phyloP scores from a whole-genome alignment of 2,888 invertebrate species.

The Mongoloraphidia duomilia region DNA sequence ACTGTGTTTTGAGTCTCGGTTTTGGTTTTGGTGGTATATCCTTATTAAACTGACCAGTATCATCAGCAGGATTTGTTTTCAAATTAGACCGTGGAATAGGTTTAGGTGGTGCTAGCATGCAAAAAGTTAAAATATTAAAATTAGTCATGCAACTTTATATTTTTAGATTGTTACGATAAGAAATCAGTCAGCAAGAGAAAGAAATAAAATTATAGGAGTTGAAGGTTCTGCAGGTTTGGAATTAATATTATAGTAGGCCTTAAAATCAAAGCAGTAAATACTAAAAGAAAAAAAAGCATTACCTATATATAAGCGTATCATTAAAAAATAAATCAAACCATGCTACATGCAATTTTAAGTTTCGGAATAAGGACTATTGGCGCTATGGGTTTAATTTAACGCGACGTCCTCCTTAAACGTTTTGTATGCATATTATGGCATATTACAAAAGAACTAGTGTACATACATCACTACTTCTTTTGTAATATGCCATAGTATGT shows the following conservation, averaged over 20 bases:
- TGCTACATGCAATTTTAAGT: too few relatives aligned
- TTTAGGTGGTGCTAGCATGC: constrained; percentile 23
- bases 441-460: too few relatives aligned
- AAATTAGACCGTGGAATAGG: constrained; percentile 13
- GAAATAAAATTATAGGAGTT: too few relatives aligned
- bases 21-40: constrained; percentile 10
- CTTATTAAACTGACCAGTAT: constrained; percentile 5
- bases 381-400: too few relatives aligned
- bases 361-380: too few relatives aligned
- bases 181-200: neutral
- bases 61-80: constrained; percentile 4
- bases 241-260: too few relatives aligned
- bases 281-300: constrained; percentile 4
- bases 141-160: neutral
- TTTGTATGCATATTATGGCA: too few relatives aligned
- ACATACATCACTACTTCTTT: too few relatives aligned
- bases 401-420: too few relatives aligned
- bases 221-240: too few relatives aligned
- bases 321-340: constrained; percentile 7
- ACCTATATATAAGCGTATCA: constrained; percentile 6
- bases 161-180: neutral
- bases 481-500: too few relatives aligned
- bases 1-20: constrained; percentile 7
- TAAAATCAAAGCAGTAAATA: neutral
- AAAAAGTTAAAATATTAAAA: constrained; percentile 14